Percentiles rank a stretch among this genome's conserved stretches.
These are phyloP conservation scores for Oasisia sp. DNA, from an alignment of 2,888 invertebrate species.

Conservation along the genomic window DNA sequence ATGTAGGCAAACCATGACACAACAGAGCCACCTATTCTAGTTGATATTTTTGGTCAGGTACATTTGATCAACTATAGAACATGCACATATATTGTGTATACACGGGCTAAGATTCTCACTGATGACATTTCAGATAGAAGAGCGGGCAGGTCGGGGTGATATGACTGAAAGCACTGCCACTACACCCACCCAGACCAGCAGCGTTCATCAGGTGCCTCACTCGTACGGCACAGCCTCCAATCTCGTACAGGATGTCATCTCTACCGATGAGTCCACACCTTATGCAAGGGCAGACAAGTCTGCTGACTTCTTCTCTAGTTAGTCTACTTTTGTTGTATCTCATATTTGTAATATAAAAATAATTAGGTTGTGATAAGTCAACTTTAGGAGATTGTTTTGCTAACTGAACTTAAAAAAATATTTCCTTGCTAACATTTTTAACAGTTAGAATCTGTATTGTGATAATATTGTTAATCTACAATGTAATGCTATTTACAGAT, in stretches of 20 bases:
- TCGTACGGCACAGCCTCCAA: constrained; percentile 20
- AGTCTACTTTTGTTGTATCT: background rate
- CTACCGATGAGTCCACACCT: constrained; percentile 36
- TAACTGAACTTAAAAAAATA: constrained; percentile 17
- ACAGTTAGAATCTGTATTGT: too few species aligned
- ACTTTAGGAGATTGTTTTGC: background rate
- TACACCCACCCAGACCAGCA: background rate
- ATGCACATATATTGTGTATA: background rate
- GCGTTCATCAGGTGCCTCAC: constrained; percentile 3
- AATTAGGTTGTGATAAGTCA: background rate
- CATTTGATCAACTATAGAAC: too few species aligned
- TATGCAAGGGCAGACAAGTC: constrained; percentile 29
- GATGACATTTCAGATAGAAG: constrained; percentile 28
- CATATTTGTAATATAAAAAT: constrained; percentile 1
- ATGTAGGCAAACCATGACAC: too few species aligned
- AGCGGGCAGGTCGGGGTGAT: background rate
- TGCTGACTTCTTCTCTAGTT: background rate
- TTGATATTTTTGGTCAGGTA: too few species aligned
- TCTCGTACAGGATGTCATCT: constrained; percentile 34
- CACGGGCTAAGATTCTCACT: background rate
- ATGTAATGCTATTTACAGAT: background rate
- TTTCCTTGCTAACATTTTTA: too few species aligned
- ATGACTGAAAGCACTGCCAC: background rate
- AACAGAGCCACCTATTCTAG: too few species aligned
- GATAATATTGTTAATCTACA: background rate